Conservation (phyloP, 2,797 vertebrate genomes). For the Myotis planiceps region DNA sequence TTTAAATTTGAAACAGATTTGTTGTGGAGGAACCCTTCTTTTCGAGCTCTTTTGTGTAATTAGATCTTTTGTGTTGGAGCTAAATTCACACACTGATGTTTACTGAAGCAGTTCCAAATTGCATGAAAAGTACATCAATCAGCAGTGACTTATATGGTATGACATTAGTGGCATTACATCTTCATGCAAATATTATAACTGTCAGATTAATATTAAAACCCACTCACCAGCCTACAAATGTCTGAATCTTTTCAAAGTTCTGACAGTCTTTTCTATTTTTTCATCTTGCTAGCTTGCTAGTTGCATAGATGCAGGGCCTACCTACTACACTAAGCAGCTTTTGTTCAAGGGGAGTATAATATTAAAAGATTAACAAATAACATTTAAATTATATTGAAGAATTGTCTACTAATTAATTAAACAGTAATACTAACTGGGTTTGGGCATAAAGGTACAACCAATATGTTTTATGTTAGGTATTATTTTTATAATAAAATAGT, state of each 20-base stretch:
- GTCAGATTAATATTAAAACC: conserved; percentile 42
- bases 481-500: conserved; percentile 45
- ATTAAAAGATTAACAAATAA: not conserved
- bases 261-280: not conserved
- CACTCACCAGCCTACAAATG: not conserved
- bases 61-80: conserved; percentile 3
- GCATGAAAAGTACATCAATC: not conserved
- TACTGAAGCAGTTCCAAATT: conserved; percentile 24
- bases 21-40: not conserved
- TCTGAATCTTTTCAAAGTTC: not conserved
- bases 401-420: not conserved
- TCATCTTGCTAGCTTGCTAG: not conserved
- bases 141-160: not conserved
- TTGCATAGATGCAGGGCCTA: not conserved
- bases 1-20: conserved; percentile 27
- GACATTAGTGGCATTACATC: conserved; percentile 36
- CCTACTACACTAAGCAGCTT: not conserved
- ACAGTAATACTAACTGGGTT: not conserved
- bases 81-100: conserved; percentile 21
- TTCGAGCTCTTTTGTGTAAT: conserved; percentile 26
- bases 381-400: not conserved
- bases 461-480: not conserved
- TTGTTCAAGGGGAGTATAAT: not conserved
- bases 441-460: not conserved
- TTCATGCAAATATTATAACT: conserved; percentile 12